phyloP scores from a whole-genome alignment of 2,888 invertebrate species.

The Heliconius aoede region DNA sequence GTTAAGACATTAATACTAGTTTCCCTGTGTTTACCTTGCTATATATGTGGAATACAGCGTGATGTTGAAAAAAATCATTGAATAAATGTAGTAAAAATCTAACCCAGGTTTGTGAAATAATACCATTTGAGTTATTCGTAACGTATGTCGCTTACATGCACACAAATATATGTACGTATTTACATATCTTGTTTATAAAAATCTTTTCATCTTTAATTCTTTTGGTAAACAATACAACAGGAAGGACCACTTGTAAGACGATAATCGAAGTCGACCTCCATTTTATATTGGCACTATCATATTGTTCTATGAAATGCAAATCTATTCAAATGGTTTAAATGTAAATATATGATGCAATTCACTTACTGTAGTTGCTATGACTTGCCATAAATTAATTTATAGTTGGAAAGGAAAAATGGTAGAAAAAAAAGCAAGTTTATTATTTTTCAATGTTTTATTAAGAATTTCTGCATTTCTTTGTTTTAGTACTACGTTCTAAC shows the following conservation, averaged over 20 bases:
- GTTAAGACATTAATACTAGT: too few relatives aligned
- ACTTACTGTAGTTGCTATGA: not conserved
- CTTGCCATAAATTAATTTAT: not conserved
- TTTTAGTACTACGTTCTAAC: too few relatives aligned
- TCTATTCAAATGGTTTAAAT: slow-evolving; percentile 28
- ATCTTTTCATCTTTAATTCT: slow-evolving; percentile 44
- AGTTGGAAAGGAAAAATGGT: not conserved
- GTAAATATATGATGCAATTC: slow-evolving; percentile 32
- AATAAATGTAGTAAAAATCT: not conserved
- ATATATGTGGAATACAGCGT: too few relatives aligned
- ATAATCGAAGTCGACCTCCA: slow-evolving; percentile 47
- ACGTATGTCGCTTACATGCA: not conserved
- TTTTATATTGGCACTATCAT: slow-evolving; percentile 40
- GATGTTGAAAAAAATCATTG: not conserved
- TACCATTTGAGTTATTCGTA: not conserved
- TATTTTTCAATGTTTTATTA: too few relatives aligned
- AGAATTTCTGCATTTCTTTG: too few relatives aligned
- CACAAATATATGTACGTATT: not conserved
- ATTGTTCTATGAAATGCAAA: slow-evolving; percentile 40
- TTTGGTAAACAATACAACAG: slow-evolving; percentile 48
- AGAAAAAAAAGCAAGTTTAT: not conserved
- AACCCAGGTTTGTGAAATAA: not conserved
- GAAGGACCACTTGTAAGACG: slow-evolving; percentile 49
- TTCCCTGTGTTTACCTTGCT: too few relatives aligned
- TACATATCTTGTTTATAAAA: slow-evolving; percentile 36